phyloP scores from a whole-genome alignment of 2,113 vertebrate species.

The Neodon shergylaensis region DNA sequence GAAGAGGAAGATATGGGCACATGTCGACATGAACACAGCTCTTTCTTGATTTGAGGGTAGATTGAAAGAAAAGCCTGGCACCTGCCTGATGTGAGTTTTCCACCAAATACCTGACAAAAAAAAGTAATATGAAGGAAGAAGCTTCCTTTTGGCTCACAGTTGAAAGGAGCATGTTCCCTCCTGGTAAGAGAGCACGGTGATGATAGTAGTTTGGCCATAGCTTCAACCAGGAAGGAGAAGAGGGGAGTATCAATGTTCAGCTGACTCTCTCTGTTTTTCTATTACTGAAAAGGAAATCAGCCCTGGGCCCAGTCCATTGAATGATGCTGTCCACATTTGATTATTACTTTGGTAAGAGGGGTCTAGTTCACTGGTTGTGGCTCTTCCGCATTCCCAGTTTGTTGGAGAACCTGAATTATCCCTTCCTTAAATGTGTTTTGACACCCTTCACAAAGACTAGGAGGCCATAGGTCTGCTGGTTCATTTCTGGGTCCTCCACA shows the following conservation, averaged over 20 bases:
- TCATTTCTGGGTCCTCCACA: too few species aligned
- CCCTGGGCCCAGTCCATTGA: neutral
- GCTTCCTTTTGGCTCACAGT: neutral
- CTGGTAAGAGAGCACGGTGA: too few species aligned
- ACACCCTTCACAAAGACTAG: neutral
- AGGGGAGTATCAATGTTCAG: neutral
- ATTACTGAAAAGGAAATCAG: neutral
- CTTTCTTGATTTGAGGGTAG: neutral
- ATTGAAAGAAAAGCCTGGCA: neutral
- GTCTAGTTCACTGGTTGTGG: too few species aligned
- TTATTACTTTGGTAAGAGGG: neutral
- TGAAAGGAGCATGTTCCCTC: neutral
- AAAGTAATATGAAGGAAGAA: neutral
- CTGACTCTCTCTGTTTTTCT: neutral
- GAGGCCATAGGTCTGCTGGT: neutral
- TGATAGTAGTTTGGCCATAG: neutral
- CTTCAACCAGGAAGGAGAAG: neutral
- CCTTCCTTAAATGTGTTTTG: neutral
- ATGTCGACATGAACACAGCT: neutral
- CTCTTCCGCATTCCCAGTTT: neutral
- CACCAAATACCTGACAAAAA: neutral
- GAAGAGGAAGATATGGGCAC: fast-evolving
- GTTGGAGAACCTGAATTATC: neutral
- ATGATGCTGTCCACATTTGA: neutral
- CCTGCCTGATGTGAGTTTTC: neutral